Conservation (phyloP, 2,113 vertebrate species). For the Arothron firmamentum region DNA sequence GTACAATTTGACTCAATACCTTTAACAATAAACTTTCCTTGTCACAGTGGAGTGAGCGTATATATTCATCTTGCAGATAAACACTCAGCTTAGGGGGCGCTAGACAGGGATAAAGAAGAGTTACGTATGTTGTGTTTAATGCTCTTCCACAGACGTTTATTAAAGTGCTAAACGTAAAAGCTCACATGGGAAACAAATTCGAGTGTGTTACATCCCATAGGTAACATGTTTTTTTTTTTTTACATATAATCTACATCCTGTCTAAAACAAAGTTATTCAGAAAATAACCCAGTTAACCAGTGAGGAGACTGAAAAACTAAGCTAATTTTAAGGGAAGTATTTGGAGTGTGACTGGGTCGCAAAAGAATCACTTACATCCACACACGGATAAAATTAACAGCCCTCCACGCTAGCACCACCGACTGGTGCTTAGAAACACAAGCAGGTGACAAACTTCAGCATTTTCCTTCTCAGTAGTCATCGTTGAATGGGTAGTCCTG, state of each 20-base stretch:
- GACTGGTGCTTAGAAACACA: too few relatives aligned
- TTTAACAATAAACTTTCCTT: too few relatives aligned
- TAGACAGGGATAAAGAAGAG: too few relatives aligned
- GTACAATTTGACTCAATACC: neutral
- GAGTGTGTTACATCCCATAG: neutral
- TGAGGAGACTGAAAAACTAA: too few relatives aligned
- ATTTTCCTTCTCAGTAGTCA: constrained; percentile 45
- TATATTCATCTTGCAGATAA: too few relatives aligned
- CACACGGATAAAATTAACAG: too few relatives aligned
- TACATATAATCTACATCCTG: neutral
- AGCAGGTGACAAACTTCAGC: neutral
- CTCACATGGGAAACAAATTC: constrained; percentile 29
- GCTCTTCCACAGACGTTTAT: constrained; percentile 18
- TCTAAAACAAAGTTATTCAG: neutral
- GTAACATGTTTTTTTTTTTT: neutral
- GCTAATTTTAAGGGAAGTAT: too few relatives aligned
- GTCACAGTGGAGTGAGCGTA: too few relatives aligned
- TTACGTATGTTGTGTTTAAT: neutral
- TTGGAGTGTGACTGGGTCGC: too few relatives aligned
- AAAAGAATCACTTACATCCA: too few relatives aligned
- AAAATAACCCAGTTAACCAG: neutral
- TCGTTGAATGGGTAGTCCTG: constrained; percentile 69
- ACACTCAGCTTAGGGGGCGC: too few relatives aligned
- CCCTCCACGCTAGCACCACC: too few relatives aligned
- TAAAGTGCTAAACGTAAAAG: constrained; percentile 2